Conservation (phyloP, 2,797 vertebrate genomes). For the Xenentodon cancila region DNA sequence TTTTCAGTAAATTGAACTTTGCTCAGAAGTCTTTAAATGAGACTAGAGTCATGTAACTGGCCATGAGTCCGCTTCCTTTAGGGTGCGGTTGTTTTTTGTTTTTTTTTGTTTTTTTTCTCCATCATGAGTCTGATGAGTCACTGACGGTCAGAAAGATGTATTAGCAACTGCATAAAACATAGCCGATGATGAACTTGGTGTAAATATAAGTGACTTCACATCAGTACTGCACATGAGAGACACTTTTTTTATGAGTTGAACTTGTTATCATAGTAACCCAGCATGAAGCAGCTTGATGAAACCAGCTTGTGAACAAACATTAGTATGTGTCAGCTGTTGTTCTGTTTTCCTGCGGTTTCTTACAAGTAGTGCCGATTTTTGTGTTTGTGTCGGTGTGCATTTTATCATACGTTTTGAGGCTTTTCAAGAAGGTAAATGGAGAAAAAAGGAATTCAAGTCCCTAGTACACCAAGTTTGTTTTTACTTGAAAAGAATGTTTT, state of each 20-base stretch:
- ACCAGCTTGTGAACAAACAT: constrained; percentile 41
- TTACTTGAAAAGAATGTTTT: too few species aligned
- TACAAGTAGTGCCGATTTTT: constrained; percentile 5
- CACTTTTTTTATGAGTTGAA: background rate
- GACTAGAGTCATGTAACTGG: constrained; percentile 13
- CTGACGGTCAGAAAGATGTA: background rate
- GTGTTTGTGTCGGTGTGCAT: background rate
- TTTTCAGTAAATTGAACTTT: constrained; percentile 8
- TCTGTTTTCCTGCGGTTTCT: background rate
- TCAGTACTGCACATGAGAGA: background rate
- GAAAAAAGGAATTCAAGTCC: background rate
- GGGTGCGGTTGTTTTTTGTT: constrained; percentile 8
- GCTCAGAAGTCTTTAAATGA: constrained; percentile 3
- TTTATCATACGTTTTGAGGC: background rate
- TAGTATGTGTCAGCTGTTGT: constrained; percentile 30
- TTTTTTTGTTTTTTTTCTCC: background rate
- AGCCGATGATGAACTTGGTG: background rate
- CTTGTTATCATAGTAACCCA: constrained; percentile 18
- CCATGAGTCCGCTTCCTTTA: background rate
- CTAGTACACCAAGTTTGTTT: too few species aligned
- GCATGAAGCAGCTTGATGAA: constrained; percentile 35
- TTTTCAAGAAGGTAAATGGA: background rate
- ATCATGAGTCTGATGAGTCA: background rate
- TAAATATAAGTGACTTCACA: too few species aligned
- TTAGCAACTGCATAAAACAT: background rate